These are phyloP conservation scores for Pelobates fuscus DNA, from an alignment of 2,113 vertebrate species.

Conservation along the genomic window DNA sequence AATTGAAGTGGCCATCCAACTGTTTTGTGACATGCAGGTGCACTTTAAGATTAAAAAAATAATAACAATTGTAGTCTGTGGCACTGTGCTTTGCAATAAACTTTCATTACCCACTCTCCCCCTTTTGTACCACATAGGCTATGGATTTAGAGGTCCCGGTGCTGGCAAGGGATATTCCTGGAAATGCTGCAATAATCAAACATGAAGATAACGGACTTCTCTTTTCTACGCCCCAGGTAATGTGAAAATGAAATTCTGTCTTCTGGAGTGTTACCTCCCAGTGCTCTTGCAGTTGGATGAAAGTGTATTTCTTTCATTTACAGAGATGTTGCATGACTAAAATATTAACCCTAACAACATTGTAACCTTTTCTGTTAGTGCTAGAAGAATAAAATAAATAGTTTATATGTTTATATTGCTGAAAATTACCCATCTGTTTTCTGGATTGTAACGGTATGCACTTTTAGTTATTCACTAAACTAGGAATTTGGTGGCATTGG, in stretches of 20 bases:
- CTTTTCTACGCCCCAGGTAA: constrained; percentile 83
- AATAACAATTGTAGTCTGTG: no score
- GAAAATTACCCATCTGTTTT: no score
- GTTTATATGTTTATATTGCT: no score
- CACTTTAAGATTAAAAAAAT: no score
- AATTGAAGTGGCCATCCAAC: no score
- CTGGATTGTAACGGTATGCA: no score
- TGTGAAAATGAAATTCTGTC: not conserved
- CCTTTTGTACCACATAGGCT: constrained; percentile 68
- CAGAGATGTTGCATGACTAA: not conserved
- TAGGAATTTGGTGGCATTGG: no score
- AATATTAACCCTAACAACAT: not conserved
- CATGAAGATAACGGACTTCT: constrained; percentile 84
- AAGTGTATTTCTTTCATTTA: not conserved
- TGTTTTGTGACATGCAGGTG: no score
- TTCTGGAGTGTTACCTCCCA: not conserved
- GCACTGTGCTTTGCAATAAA: not conserved
- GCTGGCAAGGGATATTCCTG: constrained; percentile 85
- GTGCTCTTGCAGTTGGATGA: constrained; percentile 10
- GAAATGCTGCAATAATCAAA: constrained; percentile 80
- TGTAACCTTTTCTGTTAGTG: not conserved
- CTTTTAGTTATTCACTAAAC: no score
- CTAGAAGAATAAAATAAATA: no score
- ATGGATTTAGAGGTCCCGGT: constrained; percentile 87
- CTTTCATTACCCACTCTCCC: not conserved